Percentiles rank a stretch among this genome's conserved stretches.
Conservation (phyloP, 2,797 vertebrate species). For the Lacerta viridis region DNA sequence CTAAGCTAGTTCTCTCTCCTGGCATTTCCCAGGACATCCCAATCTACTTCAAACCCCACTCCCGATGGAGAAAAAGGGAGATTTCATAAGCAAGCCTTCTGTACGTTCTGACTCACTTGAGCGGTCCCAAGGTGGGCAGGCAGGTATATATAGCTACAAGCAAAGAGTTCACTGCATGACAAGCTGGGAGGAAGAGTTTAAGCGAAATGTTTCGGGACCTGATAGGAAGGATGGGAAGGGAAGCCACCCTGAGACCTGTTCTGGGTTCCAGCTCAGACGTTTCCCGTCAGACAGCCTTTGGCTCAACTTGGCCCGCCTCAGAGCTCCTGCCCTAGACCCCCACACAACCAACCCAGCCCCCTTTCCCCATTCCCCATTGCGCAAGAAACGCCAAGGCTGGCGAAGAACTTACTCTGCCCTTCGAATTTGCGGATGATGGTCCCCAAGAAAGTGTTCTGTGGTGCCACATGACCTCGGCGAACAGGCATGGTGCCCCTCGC, state of each 20-base stretch:
- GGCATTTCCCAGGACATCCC: background rate
- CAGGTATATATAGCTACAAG: too few relatives aligned
- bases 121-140: background rate
- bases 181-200: background rate
- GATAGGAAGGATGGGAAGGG: background rate
- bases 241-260: background rate
- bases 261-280: background rate
- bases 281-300: background rate
- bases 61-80: background rate
- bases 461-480: constrained; percentile 98
- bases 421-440: constrained; percentile 99
- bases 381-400: background rate
- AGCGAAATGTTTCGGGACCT: background rate
- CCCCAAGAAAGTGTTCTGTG: constrained; percentile 98
- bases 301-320: background rate
- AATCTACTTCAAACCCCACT: background rate
- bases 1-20: too few relatives aligned
- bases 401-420: constrained; percentile 94
- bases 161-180: background rate
- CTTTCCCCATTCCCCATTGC: background rate
- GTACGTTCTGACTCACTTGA: background rate
- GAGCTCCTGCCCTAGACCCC: background rate
- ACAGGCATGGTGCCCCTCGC: constrained; percentile 91
- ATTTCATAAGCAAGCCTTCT: background rate
- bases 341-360: background rate